Evolutionary conservation across 2,797 vertebrate genomes (phyloP), one percentile per base, ranked within the genome.

Genomic region (Microtus californicus): DNA sequence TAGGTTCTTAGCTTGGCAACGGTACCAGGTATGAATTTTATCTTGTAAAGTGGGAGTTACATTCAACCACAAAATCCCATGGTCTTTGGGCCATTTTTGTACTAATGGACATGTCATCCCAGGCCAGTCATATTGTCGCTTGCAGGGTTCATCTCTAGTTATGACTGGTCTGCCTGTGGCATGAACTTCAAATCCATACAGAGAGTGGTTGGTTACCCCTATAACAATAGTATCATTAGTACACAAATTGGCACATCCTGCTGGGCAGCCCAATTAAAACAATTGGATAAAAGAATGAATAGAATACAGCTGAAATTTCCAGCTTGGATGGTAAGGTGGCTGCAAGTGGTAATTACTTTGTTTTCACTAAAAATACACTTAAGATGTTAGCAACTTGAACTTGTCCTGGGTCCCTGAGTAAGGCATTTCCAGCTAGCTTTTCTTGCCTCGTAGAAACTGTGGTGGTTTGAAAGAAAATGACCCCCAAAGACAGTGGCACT

Each of bases 261-360:
- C 13, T 27, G 71, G 13, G 48, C 45, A 37, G 11, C 6, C 13
- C 21, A 15, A 65, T 89, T 71, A 87, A 93, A 78, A 9, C 43
- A 92, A 88, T 77, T 51, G 19, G 82, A n/a, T 31, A 34, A 56
- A 54, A 77, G 85, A 73, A 59, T 29, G 43, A 34, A 1, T 87
- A 9, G 82, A 43, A 88, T 94, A 48, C 19, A 37, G 25, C 45
- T 90, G 34, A 91, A 80, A n/a, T 95, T 97, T 92, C 67, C 67
- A 87, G 7, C 80, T 95, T 48, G 76, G 48, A 2, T 63, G 29
- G 69, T 65, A 0, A 31, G 73, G 1, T 73, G 93, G 73, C 93
- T 45, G 21, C 37, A 21, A 10, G 76, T 54, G 83, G n/a, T 56
- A 13, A 54, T 67, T 67, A 29, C 83, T 90, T 51, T 51, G 11